Base-by-base conservation (phyloP, 2,113 vertebrate species). In the Xyrauchen texanus region DNA sequence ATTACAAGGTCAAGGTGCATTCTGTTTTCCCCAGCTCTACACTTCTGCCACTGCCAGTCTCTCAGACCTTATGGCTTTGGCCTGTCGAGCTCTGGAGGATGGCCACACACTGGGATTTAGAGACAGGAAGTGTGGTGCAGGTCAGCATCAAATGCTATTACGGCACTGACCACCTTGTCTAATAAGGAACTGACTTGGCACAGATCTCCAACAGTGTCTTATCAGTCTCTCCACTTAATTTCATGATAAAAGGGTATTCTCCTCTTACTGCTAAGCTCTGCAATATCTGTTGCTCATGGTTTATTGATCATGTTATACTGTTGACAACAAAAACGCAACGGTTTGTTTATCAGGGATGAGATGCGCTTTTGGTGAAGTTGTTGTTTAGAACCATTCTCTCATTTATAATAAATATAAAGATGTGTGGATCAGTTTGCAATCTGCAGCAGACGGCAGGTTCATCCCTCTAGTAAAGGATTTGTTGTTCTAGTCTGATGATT, bases 1-100 rank as follows among this genome's bases (percentile, higher is more conserved):
- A 85, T 75, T 81, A 58, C 57, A 71, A 58, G 81, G 76, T 81
- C 76, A 85, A 76, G 70, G 69, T 64, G 52, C 70, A 49, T 42
- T 61, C 67, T 7, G 34, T 15, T 12, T 44, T 66, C 7, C 15
- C 10, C 5, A 34, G 57, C 10, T 74, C n/a, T 10, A 13, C n/a
- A 10, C 0, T 7, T 42, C 11, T 45, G 3, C 46, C 11, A 34
- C 70, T 73, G 55, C 11, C 13, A 4, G 0, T 46, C 7, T 44
- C 13, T 13, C 53, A 55, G 42, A 12, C 44, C 58, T 69, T 46
- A 68, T 76, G 58, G 49, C 11, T 69, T 60, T 76, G 65, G 61
- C 66, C 73, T 42, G 7, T 3, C 7, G 46, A 46, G 46, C 10
- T 21, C 1, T 15, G 4, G 58, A 58, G 71, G 60, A 16, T 68